Evolutionary conservation across 1,140 invertebrate species (phyloP), one percentile per base, ranked within the genome.

Genomic region (Hesperophylax magnus): DNA sequence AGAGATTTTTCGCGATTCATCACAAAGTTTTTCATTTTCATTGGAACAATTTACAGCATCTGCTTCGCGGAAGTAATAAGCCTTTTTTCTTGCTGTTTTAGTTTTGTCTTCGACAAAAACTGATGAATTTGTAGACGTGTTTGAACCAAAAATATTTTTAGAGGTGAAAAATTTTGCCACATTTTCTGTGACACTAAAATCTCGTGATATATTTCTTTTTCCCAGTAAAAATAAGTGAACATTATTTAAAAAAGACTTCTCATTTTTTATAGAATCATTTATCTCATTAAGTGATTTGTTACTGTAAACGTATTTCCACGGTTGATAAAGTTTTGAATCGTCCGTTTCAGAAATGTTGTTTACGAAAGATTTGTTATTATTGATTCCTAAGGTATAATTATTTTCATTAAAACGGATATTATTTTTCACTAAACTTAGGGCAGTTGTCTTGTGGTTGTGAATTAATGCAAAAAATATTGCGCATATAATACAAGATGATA

Each of bases 251-350:
- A 14, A 47, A 14, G 39, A 14, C 4, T 22, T 61, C 20, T 53
- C 20, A 6, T 24, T 24, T 74, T 52, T 74, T 53, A 2, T 54
- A 20, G 71, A 74, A 74, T 54, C 53, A 53, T 56, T 74, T 14
- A 47, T 47, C 1, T 47, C 14, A 47, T 47, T 47, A 6, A 8
- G 11, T 72, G 52, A 47, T n/a, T 34, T 78, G 60, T 79, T 79
- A 61, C 78, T 79, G 20, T 79, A 79, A 14, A 79, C 69, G 47
- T 79, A 79, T 63, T 79, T 79, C 78, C 78, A 79, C 31, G n/a
- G 67, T 61, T 79, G 67, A 72, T 20, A 72, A 5, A 79, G 47
- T 20, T 79, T 72, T 18, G 18, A 18, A 47, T 72, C 54, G 39
- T 74, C 58, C 6, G 24, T 78, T 65, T 65, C 65, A 15, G 58